These are phyloP conservation scores for Podargus strigoides DNA, from an alignment of 2,797 vertebrate genomes.

Conservation along the genomic window DNA sequence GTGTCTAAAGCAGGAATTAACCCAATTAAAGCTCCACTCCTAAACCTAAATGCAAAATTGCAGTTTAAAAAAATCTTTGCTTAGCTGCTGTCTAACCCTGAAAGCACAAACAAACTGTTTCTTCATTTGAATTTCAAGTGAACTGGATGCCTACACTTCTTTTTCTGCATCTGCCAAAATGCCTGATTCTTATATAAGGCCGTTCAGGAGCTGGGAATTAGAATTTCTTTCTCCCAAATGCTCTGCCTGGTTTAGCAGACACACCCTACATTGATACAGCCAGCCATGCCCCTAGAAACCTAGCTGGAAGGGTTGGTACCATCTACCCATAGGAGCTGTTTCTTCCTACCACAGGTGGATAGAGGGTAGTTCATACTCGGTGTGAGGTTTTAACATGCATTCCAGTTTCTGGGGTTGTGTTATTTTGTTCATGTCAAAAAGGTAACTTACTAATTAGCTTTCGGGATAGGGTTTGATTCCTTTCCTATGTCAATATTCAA, in stretches of 20 bases:
- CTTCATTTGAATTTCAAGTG: conserved; percentile 31
- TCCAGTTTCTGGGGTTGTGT: not conserved
- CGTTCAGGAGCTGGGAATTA: not conserved
- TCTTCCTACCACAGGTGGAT: accelerated
- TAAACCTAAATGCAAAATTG: not conserved
- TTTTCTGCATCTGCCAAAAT: not conserved
- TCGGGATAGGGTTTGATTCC: not conserved
- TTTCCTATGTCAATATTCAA: not conserved
- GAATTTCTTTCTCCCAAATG: not conserved
- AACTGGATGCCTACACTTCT: not conserved
- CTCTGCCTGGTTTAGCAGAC: not conserved
- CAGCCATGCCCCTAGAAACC: accelerated
- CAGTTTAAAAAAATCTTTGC: not conserved
- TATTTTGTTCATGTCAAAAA: not conserved
- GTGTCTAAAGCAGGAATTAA: conserved; percentile 19
- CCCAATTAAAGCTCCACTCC: not conserved
- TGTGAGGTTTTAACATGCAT: not conserved
- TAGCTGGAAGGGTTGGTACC: not conserved
- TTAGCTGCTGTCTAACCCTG: conserved; percentile 20
- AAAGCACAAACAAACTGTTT: not conserved
- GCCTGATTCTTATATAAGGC: not conserved
- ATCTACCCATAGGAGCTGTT: not conserved
- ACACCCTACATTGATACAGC: not conserved
- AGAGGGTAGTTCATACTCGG: not conserved
- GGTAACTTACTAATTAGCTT: not conserved